Conservation (phyloP, 2,113 vertebrate species). For the Cryptotis parvus region DNA sequence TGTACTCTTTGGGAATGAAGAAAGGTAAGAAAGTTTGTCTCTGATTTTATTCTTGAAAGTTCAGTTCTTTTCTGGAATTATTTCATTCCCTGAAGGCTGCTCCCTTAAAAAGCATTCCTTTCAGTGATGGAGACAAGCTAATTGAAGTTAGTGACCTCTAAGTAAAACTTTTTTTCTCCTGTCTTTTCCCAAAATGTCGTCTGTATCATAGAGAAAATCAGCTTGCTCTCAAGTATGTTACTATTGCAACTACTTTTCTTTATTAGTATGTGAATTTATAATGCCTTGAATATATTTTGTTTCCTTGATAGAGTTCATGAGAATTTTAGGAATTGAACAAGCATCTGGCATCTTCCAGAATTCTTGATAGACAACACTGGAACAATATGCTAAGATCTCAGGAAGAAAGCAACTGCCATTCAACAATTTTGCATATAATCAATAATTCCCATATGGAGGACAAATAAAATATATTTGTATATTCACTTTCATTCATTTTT, state of each 20-base stretch:
- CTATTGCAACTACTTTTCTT: neutral
- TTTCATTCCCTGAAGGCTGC: neutral
- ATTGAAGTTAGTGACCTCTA: neutral
- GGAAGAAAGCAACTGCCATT: neutral
- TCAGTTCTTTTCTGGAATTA: neutral
- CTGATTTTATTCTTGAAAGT: no score
- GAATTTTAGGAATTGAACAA: neutral
- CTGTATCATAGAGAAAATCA: neutral
- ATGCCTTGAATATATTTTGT: neutral
- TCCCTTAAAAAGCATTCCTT: neutral
- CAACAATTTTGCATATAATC: neutral
- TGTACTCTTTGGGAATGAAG: no score
- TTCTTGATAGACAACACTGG: neutral
- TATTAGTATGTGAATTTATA: neutral
- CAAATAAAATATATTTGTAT: neutral
- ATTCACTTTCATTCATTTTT: slow-evolving; percentile 5
- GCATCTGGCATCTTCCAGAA: neutral
- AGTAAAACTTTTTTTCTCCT: neutral
- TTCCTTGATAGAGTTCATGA: neutral
- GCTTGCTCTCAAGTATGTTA: neutral
- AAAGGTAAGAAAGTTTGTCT: no score
- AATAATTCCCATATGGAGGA: neutral
- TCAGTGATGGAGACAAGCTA: neutral
- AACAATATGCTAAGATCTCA: neutral
- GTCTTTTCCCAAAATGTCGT: neutral